Evolutionary conservation across 2,888 invertebrate species (phyloP).

Genomic region (Drosophila dives): DNA sequence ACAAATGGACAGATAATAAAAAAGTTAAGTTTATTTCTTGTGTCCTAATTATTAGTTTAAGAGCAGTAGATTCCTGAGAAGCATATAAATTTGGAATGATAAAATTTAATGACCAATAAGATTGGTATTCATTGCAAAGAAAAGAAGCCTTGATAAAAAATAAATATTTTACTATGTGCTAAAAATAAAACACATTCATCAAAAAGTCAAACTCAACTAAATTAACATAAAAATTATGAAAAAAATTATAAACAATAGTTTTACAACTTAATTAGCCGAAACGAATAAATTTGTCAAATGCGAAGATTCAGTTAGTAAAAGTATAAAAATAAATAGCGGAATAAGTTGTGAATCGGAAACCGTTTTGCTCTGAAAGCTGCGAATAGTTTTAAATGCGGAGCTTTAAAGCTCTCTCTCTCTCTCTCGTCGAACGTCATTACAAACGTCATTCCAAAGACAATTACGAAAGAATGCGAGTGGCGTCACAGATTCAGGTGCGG

Average conservation of each 20-base stretch:
- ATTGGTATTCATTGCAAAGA: neutral
- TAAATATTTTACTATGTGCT: neutral
- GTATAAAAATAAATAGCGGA: slow-evolving; percentile 32
- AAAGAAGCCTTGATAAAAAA: neutral
- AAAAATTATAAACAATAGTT: slow-evolving; percentile 35
- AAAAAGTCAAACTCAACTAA: slow-evolving; percentile 16
- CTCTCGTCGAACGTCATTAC: slow-evolving; percentile 1
- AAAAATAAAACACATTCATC: neutral
- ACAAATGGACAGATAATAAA: slow-evolving; percentile 12
- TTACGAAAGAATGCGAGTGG: slow-evolving; percentile 31
- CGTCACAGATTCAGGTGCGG: slow-evolving; percentile 41
- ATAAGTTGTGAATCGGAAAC: neutral
- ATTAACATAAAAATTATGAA: slow-evolving; percentile 53
- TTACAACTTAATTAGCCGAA: slow-evolving; percentile 51
- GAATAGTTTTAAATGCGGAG: neutral
- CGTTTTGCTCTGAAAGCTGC: slow-evolving; percentile 3
- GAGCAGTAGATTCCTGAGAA: neutral
- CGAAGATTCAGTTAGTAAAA: slow-evolving; percentile 42
- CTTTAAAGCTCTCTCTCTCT: slow-evolving; percentile 24
- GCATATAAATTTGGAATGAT: slow-evolving; percentile 19
- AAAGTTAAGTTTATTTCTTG: slow-evolving; percentile 14
- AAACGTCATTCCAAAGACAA: slow-evolving; percentile 1
- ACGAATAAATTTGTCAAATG: slow-evolving; percentile 13
- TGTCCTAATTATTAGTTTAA: neutral
- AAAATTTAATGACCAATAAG: neutral